Percentiles rank a stretch among this genome's conserved stretches.
These are phyloP conservation scores for Dinocampus coccinellae DNA, from an alignment of 2,888 invertebrate genomes.

Conservation along the genomic window DNA sequence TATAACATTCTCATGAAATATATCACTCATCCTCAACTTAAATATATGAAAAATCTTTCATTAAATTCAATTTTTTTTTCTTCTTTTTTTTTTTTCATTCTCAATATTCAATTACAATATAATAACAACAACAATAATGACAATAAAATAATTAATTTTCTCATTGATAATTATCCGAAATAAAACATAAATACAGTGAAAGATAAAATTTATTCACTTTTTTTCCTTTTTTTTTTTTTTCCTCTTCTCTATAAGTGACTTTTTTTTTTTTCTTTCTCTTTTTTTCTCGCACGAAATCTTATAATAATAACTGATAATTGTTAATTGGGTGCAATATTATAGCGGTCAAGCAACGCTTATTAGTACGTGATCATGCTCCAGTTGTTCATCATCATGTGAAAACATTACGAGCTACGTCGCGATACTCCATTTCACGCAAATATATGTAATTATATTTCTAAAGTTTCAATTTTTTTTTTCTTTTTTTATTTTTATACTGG, in stretches of 20 bases:
- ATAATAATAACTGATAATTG: slow-evolving; percentile 47
- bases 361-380: slow-evolving; percentile 66
- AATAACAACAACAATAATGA: neutral
- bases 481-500: too few relatives aligned
- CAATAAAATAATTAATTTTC: too few relatives aligned
- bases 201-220: neutral
- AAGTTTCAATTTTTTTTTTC: too few relatives aligned
- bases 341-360: slow-evolving; percentile 63
- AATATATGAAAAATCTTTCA: too few relatives aligned
- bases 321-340: slow-evolving; percentile 61
- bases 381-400: slow-evolving; percentile 57
- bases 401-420: slow-evolving; percentile 34
- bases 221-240: neutral
- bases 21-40: too few relatives aligned
- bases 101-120: neutral
- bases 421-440: slow-evolving; percentile 37
- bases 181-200: neutral
- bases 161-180: too few relatives aligned
- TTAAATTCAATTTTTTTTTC: too few relatives aligned
- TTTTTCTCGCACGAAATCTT: slow-evolving; percentile 7
- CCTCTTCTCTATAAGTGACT: neutral
- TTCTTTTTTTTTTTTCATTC: too few relatives aligned
- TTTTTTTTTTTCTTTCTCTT: slow-evolving; percentile 33
- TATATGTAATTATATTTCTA: neutral
- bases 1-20: too few relatives aligned